These are phyloP conservation scores for Coturnix japonica DNA, from an alignment of 2,113 vertebrate species.

Conservation along the genomic window DNA sequence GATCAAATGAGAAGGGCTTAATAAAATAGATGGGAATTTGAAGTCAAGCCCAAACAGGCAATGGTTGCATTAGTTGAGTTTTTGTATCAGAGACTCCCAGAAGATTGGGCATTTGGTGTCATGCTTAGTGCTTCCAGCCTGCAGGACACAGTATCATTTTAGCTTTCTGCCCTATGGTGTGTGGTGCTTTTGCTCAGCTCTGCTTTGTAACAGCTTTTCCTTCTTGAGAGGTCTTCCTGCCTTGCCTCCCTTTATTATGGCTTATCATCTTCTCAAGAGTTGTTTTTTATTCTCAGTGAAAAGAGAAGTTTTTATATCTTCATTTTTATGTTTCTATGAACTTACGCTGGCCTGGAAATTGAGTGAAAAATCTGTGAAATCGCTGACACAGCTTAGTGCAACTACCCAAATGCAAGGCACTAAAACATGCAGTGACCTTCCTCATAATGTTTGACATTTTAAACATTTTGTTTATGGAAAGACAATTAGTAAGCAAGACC, in stretches of 20 bases:
- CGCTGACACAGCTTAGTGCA: not conserved
- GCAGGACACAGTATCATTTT: not conserved
- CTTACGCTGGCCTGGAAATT: not conserved
- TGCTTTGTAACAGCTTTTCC: not conserved
- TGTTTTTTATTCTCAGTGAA: not conserved
- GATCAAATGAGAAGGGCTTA: not conserved
- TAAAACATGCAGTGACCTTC: not conserved
- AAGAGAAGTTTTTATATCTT: not conserved
- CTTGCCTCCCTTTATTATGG: not conserved
- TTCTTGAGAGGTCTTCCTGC: not conserved
- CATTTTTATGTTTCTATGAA: not conserved
- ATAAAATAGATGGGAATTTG: not conserved
- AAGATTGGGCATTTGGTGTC: not conserved
- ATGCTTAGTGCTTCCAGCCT: not conserved
- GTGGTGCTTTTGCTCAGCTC: not conserved
- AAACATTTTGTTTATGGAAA: not conserved
- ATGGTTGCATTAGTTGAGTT: not conserved
- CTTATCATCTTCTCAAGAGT: accelerated
- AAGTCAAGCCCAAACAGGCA: not conserved
- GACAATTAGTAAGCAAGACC: not conserved
- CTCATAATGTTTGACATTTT: not conserved
- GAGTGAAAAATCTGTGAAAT: not conserved
- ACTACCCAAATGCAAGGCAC: not conserved
- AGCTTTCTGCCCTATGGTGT: accelerated
- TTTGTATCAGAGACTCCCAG: accelerated